phyloP scores from a whole-genome alignment of 2,113 vertebrate genomes.

The Corythaeola cristata region DNA sequence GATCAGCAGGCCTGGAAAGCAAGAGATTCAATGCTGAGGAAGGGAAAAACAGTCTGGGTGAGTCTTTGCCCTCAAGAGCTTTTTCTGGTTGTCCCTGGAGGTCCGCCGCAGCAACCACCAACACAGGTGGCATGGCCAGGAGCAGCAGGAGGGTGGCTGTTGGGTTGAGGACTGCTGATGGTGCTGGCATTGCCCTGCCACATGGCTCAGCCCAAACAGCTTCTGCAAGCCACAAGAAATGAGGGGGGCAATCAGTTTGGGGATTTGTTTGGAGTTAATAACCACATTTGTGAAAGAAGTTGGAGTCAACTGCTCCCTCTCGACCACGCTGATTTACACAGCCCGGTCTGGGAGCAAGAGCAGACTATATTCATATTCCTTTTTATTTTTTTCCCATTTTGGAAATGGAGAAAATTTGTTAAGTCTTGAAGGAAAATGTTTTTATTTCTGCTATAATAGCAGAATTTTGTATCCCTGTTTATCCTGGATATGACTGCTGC shows the following conservation, averaged over 20 bases:
- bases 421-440: conserved; percentile 4
- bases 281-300: not conserved
- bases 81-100: not conserved
- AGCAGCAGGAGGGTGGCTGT: not conserved
- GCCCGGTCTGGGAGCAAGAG: not conserved
- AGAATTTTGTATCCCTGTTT: conserved; percentile 7
- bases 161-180: not conserved
- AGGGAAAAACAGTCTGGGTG: not conserved
- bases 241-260: not conserved
- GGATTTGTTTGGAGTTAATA: not conserved
- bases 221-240: not conserved
- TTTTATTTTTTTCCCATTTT: not conserved
- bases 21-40: not conserved
- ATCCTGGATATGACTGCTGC: not conserved
- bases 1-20: not conserved
- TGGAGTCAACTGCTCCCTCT: not conserved
- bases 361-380: not conserved
- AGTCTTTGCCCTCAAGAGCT: not conserved
- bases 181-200: not conserved
- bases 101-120: not conserved
- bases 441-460: conserved; percentile 11
- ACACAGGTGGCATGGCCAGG: not conserved
- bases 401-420: not conserved
- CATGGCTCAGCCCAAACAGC: fast-evolving
- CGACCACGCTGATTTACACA: not conserved